Percentiles rank a stretch among this genome's conserved stretches.
phyloP scores from a whole-genome alignment of 2,113 vertebrate genomes.

The Baryphthengus martii region DNA sequence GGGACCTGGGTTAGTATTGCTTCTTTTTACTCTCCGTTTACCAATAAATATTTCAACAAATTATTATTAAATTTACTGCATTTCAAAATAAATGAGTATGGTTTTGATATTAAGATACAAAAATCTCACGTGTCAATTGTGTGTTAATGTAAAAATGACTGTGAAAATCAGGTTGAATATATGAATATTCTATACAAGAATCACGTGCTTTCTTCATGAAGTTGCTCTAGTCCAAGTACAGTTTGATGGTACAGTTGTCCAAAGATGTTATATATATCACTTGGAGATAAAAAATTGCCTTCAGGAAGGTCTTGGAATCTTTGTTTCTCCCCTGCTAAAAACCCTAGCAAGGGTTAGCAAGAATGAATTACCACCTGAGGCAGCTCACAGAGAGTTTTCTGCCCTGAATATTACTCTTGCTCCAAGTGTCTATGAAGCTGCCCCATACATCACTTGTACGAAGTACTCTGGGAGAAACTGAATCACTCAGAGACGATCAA shows the following conservation, averaged over 20 bases:
- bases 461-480: not conserved
- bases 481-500: not conserved
- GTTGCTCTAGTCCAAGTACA: not conserved
- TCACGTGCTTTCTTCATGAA: not conserved
- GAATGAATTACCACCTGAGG: not conserved
- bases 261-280: not conserved
- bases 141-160: not conserved
- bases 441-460: not conserved
- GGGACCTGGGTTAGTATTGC: not conserved
- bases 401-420: fast-evolving
- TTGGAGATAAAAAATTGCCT: not conserved
- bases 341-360: not conserved
- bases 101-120: not conserved
- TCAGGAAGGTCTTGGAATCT: not conserved
- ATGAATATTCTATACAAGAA: not conserved
- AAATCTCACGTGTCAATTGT: not conserved
- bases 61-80: not conserved
- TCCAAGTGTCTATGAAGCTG: not conserved
- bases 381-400: not conserved
- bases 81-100: not conserved
- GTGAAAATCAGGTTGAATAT: not conserved
- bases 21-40: not conserved
- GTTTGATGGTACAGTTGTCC: not conserved
- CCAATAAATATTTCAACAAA: not conserved
- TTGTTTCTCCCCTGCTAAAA: not conserved